Conservation (phyloP, 2,113 vertebrate genomes). For the Seriola aureovittata region DNA sequence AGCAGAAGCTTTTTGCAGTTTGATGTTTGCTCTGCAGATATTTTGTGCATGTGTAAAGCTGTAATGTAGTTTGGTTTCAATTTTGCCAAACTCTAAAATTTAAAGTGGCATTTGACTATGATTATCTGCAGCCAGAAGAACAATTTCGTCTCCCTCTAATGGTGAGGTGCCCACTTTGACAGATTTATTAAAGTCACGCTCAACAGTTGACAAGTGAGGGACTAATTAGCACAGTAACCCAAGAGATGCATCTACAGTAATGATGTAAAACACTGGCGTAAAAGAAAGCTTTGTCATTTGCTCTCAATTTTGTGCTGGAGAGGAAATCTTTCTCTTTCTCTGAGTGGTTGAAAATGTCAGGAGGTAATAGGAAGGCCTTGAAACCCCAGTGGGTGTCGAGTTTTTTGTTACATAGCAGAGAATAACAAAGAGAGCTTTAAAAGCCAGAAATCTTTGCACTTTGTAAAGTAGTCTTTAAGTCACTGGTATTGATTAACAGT, state of each 20-base stretch:
- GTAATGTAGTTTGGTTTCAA: not conserved
- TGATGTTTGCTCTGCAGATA: slow-evolving; percentile 6
- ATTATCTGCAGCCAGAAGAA: not conserved
- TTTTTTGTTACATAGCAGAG: not conserved
- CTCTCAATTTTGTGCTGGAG: slow-evolving; percentile 2
- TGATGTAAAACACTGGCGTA: not conserved
- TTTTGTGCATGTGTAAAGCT: slow-evolving; percentile 26
- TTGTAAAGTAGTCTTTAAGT: not conserved
- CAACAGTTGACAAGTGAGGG: not conserved
- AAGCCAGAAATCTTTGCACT: not conserved
- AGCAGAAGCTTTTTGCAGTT: not conserved
- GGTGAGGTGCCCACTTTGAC: not conserved
- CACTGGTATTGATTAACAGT: not conserved
- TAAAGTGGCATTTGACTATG: not conserved
- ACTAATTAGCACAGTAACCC: slow-evolving; percentile 10
- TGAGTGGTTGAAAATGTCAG: slow-evolving; percentile 39
- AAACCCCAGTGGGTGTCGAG: slow-evolving; percentile 7
- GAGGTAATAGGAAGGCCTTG: slow-evolving; percentile 17
- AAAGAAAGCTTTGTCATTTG: slow-evolving; percentile 36
- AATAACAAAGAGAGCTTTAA: slow-evolving; percentile 14
- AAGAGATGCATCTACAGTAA: not conserved
- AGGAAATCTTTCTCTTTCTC: not conserved
- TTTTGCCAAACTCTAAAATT: not conserved
- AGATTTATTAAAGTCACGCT: slow-evolving; percentile 1
- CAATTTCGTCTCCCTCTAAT: not conserved